Percentiles rank a stretch among this genome's conserved stretches.
Conservation (phyloP, 2,888 invertebrate species). For the Cephus rjabovi region DNA sequence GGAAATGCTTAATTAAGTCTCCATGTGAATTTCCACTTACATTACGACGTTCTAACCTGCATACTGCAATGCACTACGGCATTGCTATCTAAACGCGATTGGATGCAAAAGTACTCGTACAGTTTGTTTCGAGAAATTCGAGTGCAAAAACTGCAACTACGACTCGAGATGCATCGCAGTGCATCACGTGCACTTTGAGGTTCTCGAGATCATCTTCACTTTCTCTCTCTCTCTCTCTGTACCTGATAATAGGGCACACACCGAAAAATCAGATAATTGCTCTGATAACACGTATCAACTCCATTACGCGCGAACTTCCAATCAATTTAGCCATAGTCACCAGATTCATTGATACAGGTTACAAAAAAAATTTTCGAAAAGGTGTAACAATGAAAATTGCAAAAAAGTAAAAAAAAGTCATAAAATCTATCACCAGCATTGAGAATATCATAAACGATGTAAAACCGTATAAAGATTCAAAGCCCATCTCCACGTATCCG, state of each 20-base stretch:
- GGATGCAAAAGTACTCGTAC: background rate
- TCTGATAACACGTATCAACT: too few relatives aligned
- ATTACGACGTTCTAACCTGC: background rate
- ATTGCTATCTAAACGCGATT: background rate
- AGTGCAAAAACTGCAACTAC: background rate
- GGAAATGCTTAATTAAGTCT: background rate
- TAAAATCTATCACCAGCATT: too few relatives aligned
- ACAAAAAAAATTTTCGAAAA: too few relatives aligned
- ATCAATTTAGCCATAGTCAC: too few relatives aligned
- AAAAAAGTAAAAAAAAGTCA: too few relatives aligned
- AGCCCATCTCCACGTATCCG: background rate
- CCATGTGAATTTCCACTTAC: background rate
- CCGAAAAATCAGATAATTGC: too few relatives aligned
- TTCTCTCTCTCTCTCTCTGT: background rate
- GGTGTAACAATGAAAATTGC: too few relatives aligned
- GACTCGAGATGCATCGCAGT: background rate
- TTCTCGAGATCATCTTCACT: background rate
- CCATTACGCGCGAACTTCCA: too few relatives aligned
- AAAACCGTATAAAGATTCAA: too few relatives aligned
- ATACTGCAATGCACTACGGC: background rate
- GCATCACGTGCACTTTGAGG: background rate
- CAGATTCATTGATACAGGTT: too few relatives aligned
- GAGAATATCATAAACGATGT: too few relatives aligned
- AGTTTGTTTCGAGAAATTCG: background rate
- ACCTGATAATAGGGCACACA: too few relatives aligned